Percentiles rank a stretch among this genome's conserved stretches.
These are phyloP conservation scores for Lacanobia oleracea DNA, from an alignment of 2,888 invertebrate genomes.

Conservation along the genomic window DNA sequence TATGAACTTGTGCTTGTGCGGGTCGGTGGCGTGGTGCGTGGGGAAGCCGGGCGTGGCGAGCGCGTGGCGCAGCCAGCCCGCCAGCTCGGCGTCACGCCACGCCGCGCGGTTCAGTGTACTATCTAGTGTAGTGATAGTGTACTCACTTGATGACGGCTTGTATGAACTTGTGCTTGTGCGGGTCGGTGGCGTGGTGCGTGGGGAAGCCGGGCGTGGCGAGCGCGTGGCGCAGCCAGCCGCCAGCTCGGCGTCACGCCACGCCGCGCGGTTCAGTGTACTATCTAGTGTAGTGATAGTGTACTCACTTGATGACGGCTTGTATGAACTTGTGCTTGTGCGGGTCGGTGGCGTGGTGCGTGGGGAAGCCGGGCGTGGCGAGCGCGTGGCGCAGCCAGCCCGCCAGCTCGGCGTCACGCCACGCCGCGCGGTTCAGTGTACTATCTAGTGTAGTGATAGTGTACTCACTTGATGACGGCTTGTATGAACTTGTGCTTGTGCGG, in stretches of 20 bases:
- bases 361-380: conserved; percentile 91
- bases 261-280: conserved; percentile 80
- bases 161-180: conserved; percentile 94
- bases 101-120: conserved; percentile 70
- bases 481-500: conserved; percentile 94
- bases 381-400: conserved; percentile 82
- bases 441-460: not conserved
- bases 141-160: conserved; percentile 89
- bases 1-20: conserved; percentile 94
- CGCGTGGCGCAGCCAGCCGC: conserved; percentile 81
- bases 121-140: not conserved
- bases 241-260: conserved; percentile 76
- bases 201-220: conserved; percentile 92
- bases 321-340: conserved; percentile 94
- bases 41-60: conserved; percentile 92
- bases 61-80: conserved; percentile 81
- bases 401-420: conserved; percentile 75
- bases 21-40: conserved; percentile 91
- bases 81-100: conserved; percentile 75
- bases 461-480: conserved; percentile 89
- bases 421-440: conserved; percentile 69
- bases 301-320: conserved; percentile 89
- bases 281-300: not conserved
- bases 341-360: conserved; percentile 92
- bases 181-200: conserved; percentile 91